Conservation (phyloP, 2,888 invertebrate genomes). For the Craniophora ligustri region DNA sequence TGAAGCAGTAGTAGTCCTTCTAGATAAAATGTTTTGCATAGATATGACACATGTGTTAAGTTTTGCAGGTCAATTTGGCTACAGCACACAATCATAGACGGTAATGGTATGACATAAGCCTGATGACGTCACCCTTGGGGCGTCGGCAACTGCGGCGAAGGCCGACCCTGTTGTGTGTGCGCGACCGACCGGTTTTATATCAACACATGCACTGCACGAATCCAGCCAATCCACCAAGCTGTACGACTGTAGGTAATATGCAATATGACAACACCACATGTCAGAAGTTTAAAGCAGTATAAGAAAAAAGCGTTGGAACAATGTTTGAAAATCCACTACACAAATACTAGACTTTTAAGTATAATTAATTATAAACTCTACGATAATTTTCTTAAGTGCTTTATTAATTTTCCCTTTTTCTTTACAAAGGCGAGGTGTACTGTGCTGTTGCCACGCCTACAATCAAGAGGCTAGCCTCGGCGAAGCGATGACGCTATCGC, state of each 20-base stretch:
- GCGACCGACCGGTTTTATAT: slow-evolving; percentile 75
- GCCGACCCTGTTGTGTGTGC: slow-evolving; percentile 79
- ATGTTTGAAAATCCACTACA: slow-evolving; percentile 25
- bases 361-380: slow-evolving; percentile 24
- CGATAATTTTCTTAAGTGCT: slow-evolving; percentile 13
- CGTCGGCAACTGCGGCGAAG: slow-evolving; percentile 82
- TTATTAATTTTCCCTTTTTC: slow-evolving; percentile 28
- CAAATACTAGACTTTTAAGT: slow-evolving; percentile 12
- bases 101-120: slow-evolving; percentile 84
- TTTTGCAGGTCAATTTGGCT: slow-evolving; percentile 66
- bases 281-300: slow-evolving; percentile 22
- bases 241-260: slow-evolving; percentile 63
- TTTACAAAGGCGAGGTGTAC: slow-evolving; percentile 28
- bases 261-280: slow-evolving; percentile 48
- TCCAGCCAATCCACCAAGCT: slow-evolving; percentile 33
- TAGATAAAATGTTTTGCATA: slow-evolving; percentile 43
- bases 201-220: slow-evolving; percentile 74
- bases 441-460: slow-evolving; percentile 73
- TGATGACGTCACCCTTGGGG: slow-evolving; percentile 84
- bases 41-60: slow-evolving; percentile 56
- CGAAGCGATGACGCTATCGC: slow-evolving; percentile 78
- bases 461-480: slow-evolving; percentile 67
- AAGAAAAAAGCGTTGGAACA: slow-evolving; percentile 28
- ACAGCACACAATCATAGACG: slow-evolving; percentile 66
- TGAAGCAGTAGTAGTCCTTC: slow-evolving; percentile 43